phyloP scores from a whole-genome alignment of 2,888 invertebrate genomes.

The Scaptomyza reducta region DNA sequence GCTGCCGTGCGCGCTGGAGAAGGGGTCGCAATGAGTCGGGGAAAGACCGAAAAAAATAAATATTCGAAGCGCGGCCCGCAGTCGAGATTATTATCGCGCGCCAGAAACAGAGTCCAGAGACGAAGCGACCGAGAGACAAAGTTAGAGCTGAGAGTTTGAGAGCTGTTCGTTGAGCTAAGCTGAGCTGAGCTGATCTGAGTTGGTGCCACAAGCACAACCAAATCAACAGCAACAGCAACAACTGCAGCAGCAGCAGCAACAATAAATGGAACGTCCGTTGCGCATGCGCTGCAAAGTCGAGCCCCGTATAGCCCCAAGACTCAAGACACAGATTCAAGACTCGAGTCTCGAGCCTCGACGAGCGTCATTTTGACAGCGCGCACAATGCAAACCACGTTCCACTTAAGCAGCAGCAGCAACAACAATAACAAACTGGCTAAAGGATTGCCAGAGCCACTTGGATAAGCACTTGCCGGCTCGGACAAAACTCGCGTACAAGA shows the following conservation, averaged over 20 bases:
- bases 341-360: constrained; percentile 54
- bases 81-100: constrained; percentile 82
- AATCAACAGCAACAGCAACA: constrained; percentile 24
- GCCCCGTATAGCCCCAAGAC: constrained; percentile 13
- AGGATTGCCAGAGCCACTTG: constrained; percentile 77
- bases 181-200: constrained; percentile 19
- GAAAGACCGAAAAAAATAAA: constrained; percentile 9
- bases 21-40: not conserved
- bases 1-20: constrained; percentile 55
- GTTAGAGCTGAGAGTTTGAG: constrained; percentile 10
- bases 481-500: constrained; percentile 26
- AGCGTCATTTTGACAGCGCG: constrained; percentile 82
- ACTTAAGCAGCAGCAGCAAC: constrained; percentile 61
- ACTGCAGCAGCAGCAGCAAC: constrained; percentile 28
- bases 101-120: constrained; percentile 67
- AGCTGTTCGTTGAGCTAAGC: constrained; percentile 27
- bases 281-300: constrained; percentile 65
- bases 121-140: constrained; percentile 19
- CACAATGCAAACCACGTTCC: constrained; percentile 80
- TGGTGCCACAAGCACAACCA: constrained; percentile 26
- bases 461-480: constrained; percentile 71
- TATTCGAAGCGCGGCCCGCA: constrained; percentile 44
- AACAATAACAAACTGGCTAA: constrained; percentile 47
- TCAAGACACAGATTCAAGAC: constrained; percentile 13
- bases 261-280: constrained; percentile 47